These are phyloP conservation scores for Pimpla rufipes DNA, from an alignment of 2,888 invertebrate species.

Conservation along the genomic window DNA sequence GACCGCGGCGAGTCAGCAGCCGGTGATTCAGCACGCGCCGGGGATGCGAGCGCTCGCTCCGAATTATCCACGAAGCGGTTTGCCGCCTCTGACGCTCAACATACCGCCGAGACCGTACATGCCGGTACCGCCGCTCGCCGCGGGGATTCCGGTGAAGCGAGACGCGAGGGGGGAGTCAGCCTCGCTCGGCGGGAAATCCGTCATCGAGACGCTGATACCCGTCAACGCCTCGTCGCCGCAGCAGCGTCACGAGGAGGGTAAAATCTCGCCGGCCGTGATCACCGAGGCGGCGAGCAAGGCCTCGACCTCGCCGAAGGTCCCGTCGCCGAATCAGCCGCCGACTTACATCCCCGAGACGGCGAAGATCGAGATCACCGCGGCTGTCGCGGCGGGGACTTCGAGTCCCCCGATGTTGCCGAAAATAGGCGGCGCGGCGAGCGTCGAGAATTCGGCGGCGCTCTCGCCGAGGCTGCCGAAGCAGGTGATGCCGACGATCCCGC, in stretches of 20 bases:
- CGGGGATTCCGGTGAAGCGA: slow-evolving; percentile 78
- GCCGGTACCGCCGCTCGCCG: slow-evolving; percentile 79
- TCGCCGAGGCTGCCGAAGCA: slow-evolving; percentile 78
- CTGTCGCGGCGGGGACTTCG: slow-evolving; percentile 69
- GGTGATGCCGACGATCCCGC: slow-evolving; percentile 60
- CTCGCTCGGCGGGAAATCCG: slow-evolving; percentile 77
- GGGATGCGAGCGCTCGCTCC: slow-evolving; percentile 83
- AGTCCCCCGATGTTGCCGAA: slow-evolving; percentile 77
- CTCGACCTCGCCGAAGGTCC: slow-evolving; percentile 84
- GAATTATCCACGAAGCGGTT: slow-evolving; percentile 81
- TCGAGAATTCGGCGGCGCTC: slow-evolving; percentile 73
- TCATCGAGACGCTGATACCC: slow-evolving; percentile 82
- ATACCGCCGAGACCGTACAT: slow-evolving; percentile 83
- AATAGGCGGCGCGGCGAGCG: slow-evolving; percentile 44
- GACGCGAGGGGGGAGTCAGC: slow-evolving; percentile 75
- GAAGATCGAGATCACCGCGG: slow-evolving; percentile 82
- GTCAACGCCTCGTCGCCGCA: slow-evolving; percentile 79
- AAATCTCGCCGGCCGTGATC: slow-evolving; percentile 81
- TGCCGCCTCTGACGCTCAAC: slow-evolving; percentile 82
- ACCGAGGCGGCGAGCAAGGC: slow-evolving; percentile 82
- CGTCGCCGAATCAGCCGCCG: slow-evolving; percentile 84
- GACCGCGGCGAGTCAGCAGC: slow-evolving; percentile 82
- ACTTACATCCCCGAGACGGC: slow-evolving; percentile 84
- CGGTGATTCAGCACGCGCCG: slow-evolving; percentile 84
- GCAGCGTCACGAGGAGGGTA: slow-evolving; percentile 81